These are phyloP conservation scores for Catotricha subobsoleta DNA, from an alignment of 2,888 invertebrate genomes.

Conservation along the genomic window DNA sequence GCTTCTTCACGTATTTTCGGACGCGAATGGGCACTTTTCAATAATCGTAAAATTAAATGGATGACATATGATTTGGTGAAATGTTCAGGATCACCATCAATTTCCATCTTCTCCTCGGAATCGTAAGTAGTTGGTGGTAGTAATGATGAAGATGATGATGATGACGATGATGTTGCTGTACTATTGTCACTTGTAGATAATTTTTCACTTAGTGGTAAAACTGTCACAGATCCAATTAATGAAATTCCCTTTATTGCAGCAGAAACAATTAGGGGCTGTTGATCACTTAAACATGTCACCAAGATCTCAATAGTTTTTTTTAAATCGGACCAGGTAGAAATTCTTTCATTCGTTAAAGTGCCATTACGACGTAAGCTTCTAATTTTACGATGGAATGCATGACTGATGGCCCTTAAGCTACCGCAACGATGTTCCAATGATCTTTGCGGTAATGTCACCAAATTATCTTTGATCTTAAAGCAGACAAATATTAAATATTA, in stretches of 20 bases:
- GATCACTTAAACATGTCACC: slow-evolving; percentile 33
- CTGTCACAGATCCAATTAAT: slow-evolving; percentile 46
- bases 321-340: slow-evolving; percentile 38
- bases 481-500: background rate
- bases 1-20: slow-evolving; percentile 62
- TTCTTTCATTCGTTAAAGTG: slow-evolving; percentile 15
- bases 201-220: slow-evolving; percentile 41
- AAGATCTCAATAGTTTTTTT: slow-evolving; percentile 38
- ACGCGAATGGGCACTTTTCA: slow-evolving; percentile 50
- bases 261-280: slow-evolving; percentile 42
- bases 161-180: background rate
- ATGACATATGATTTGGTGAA: slow-evolving; percentile 49
- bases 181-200: no score
- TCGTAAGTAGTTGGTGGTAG: slow-evolving; percentile 19
- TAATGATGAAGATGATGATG: slow-evolving; percentile 7
- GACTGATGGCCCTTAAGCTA: slow-evolving; percentile 50
- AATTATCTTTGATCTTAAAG: slow-evolving; percentile 17
- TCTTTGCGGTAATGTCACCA: slow-evolving; percentile 20
- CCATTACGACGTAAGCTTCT: slow-evolving; percentile 27
- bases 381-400: slow-evolving; percentile 50
- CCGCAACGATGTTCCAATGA: slow-evolving; percentile 62
- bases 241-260: slow-evolving; percentile 55
- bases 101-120: slow-evolving; percentile 23
- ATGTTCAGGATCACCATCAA: slow-evolving; percentile 11
- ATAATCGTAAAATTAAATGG: slow-evolving; percentile 47